These are phyloP conservation scores for Peromyscus maniculatus DNA, from an alignment of 2,113 vertebrate genomes.

Conservation along the genomic window DNA sequence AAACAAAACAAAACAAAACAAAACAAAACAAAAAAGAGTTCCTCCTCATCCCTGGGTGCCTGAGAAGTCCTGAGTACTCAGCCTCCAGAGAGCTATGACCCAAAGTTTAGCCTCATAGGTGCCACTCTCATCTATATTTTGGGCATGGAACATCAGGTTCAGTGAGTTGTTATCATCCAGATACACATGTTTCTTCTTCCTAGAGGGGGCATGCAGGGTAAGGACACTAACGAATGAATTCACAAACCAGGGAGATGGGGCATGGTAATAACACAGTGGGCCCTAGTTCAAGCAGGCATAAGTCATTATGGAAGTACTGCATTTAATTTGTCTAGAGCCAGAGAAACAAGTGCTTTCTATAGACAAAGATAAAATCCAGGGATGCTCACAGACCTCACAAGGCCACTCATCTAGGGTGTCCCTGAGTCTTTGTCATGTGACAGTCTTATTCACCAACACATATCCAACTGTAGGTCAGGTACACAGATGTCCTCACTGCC, in stretches of 20 bases:
- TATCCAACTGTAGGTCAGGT: constrained; percentile 93
- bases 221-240: background rate
- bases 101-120: constrained; percentile 73
- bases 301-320: background rate
- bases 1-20: no score
- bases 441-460: constrained; percentile 89
- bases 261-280: background rate
- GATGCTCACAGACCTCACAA: background rate
- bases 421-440: background rate
- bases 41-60: no score
- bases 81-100: no score
- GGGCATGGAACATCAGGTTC: constrained; percentile 92
- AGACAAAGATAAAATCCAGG: constrained; percentile 1
- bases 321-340: background rate
- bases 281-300: background rate
- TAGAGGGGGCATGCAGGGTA: constrained; percentile 70
- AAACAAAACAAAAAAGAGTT: no score
- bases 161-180: constrained; percentile 93
- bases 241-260: background rate
- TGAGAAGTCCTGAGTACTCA: no score
- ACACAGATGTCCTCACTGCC: constrained; percentile 94
- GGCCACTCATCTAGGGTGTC: no score
- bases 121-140: constrained; percentile 93
- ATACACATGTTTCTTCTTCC: constrained; percentile 91
- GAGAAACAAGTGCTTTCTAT: background rate